Evolutionary conservation across 2,113 vertebrate species (phyloP).

Genomic region (Scomber colias): DNA sequence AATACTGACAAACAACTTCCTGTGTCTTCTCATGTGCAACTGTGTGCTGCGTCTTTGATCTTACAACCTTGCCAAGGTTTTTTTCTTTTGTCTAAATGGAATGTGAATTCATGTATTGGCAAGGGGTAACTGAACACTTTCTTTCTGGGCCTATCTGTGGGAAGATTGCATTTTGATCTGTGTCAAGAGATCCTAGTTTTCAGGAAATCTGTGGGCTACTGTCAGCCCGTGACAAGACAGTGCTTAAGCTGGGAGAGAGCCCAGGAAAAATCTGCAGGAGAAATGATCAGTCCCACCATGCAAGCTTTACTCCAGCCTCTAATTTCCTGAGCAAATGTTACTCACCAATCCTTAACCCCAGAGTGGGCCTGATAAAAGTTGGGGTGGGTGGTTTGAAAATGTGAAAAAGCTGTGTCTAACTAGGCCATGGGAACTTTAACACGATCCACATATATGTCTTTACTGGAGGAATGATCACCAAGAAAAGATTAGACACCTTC

Average conservation of each 20-base stretch:
- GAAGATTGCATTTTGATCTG: slow-evolving; percentile 24
- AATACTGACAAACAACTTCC: slow-evolving; percentile 20
- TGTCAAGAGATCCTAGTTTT: slow-evolving; percentile 15
- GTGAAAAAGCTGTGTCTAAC: slow-evolving; percentile 48
- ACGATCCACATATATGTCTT: slow-evolving; percentile 32
- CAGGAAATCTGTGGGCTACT: slow-evolving; percentile 41
- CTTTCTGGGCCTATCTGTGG: neutral
- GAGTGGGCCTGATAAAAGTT: slow-evolving; percentile 45
- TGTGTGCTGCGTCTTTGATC: neutral
- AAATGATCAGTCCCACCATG: slow-evolving; percentile 3
- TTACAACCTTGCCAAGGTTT: neutral
- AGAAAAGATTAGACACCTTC: slow-evolving; percentile 8
- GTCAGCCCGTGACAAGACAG: slow-evolving; percentile 30
- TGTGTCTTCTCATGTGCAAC: slow-evolving; percentile 16
- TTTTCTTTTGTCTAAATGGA: neutral
- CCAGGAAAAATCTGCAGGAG: slow-evolving; percentile 31
- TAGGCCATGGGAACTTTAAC: slow-evolving; percentile 37
- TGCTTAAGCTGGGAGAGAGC: slow-evolving; percentile 40
- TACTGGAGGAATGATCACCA: slow-evolving; percentile 29
- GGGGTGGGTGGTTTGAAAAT: slow-evolving; percentile 27
- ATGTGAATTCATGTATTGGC: neutral
- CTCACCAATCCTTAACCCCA: slow-evolving; percentile 11
- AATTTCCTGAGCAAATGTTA: slow-evolving; percentile 56
- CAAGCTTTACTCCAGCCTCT: slow-evolving; percentile 32
- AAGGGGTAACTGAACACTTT: neutral